phyloP scores from a whole-genome alignment of 1,140 invertebrate species.

The Sitodiplosis mosellana region DNA sequence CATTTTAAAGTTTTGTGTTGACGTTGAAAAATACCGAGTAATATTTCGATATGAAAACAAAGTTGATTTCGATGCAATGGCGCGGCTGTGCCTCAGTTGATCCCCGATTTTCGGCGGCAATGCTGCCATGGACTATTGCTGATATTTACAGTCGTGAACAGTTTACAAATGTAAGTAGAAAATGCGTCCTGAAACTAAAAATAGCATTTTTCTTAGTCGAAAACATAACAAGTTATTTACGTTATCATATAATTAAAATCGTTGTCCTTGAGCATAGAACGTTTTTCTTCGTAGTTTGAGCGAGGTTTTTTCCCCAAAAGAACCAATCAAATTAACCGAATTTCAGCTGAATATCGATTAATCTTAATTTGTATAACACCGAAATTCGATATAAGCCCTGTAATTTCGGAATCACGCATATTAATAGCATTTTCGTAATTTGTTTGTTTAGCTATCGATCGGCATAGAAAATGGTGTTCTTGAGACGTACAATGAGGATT shows the following conservation, averaged over 20 bases:
- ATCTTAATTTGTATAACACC: background rate
- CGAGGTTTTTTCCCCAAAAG: background rate
- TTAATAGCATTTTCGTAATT: no score
- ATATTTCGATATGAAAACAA: constrained; percentile 34
- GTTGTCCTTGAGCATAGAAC: no score
- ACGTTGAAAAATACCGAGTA: background rate
- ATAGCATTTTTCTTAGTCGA: no score
- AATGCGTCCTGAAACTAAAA: no score
- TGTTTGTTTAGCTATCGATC: constrained; percentile 32
- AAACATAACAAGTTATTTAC: no score
- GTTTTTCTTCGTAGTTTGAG: no score
- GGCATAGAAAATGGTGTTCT: constrained; percentile 38
- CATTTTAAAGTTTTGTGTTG: no score
- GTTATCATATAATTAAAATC: no score
- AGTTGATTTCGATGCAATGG: constrained; percentile 45
- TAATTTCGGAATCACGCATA: no score
- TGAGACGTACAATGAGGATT: constrained; percentile 40
- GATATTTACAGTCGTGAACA: constrained; percentile 37
- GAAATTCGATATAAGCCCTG: background rate
- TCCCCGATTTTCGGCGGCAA: constrained; percentile 49
- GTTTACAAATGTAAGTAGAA: constrained; percentile 24
- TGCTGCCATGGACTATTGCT: constrained; percentile 54
- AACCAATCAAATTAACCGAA: background rate
- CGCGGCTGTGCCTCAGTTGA: constrained; percentile 55
- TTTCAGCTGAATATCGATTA: background rate